Conservation (phyloP, 2,888 invertebrate genomes). For the Hydropsyche betteni region DNA sequence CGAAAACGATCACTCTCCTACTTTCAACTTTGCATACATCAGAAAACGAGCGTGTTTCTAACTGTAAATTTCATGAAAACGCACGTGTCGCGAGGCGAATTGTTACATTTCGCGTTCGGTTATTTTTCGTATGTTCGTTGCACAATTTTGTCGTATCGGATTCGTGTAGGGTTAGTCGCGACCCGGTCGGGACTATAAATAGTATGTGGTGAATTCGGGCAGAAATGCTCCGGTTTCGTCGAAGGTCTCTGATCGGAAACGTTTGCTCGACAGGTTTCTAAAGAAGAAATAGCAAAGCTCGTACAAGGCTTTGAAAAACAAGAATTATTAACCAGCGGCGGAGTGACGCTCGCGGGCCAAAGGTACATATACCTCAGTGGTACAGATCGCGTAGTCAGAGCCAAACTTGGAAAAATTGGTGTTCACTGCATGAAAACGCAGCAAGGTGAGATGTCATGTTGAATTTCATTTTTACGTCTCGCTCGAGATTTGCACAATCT, state of each 20-base stretch:
- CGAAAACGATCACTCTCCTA: too few relatives aligned
- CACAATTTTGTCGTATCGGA: neutral
- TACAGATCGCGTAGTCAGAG: slow-evolving; percentile 92
- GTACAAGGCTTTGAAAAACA: slow-evolving; percentile 91
- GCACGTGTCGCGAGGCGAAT: too few relatives aligned
- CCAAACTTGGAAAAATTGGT: slow-evolving; percentile 92
- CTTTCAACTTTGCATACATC: too few relatives aligned
- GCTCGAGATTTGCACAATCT: neutral
- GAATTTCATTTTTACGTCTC: neutral
- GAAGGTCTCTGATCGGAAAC: neutral
- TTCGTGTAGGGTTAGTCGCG: too few relatives aligned
- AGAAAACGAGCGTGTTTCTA: too few relatives aligned
- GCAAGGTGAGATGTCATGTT: slow-evolving; percentile 73
- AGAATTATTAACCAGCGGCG: slow-evolving; percentile 87
- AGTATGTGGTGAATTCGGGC: too few relatives aligned
- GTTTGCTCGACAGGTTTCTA: slow-evolving; percentile 74
- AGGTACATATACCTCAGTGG: slow-evolving; percentile 96
- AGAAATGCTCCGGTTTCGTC: too few relatives aligned
- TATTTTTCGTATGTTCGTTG: neutral
- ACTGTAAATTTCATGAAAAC: too few relatives aligned
- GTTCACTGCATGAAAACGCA: slow-evolving; percentile 96
- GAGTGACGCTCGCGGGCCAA: slow-evolving; percentile 90
- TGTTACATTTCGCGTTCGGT: neutral
- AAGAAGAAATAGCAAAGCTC: slow-evolving; percentile 90
- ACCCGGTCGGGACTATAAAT: too few relatives aligned